Percentiles rank a stretch among this genome's conserved stretches.
phyloP scores from a whole-genome alignment of 2,797 vertebrate genomes.

The Vireo griseus region DNA sequence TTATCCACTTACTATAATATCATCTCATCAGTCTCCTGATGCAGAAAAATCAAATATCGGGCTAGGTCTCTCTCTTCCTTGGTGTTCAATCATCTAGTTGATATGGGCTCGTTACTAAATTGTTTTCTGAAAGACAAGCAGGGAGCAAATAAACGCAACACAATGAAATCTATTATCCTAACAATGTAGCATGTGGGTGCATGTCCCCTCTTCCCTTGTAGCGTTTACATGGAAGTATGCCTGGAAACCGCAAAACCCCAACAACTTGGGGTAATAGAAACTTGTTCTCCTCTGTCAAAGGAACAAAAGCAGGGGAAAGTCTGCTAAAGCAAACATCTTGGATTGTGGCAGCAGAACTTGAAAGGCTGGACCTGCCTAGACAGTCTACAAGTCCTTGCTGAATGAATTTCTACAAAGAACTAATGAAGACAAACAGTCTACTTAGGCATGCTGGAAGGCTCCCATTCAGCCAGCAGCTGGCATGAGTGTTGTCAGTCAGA shows the following conservation, averaged over 20 bases:
- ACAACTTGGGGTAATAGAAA: not conserved
- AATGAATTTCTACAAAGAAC: slow-evolving; percentile 51
- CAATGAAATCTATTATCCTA: not conserved
- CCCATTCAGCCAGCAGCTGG: slow-evolving; percentile 68
- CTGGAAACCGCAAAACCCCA: not conserved
- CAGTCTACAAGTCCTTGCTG: slow-evolving; percentile 1
- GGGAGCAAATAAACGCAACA: not conserved
- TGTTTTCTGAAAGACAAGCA: not conserved
- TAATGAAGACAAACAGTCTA: slow-evolving; percentile 68
- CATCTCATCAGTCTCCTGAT: not conserved
- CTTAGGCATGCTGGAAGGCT: slow-evolving; percentile 55
- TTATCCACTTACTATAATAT: not conserved
- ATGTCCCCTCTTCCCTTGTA: not conserved
- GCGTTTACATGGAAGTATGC: not conserved
- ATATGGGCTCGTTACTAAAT: not conserved
- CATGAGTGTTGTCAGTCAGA: slow-evolving; percentile 45
- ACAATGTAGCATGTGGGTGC: not conserved
- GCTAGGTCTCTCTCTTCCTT: not conserved
- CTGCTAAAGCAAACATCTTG: not conserved
- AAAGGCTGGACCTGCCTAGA: slow-evolving; percentile 14
- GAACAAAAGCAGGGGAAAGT: not conserved
- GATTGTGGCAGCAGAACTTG: not conserved
- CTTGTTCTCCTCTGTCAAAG: not conserved
- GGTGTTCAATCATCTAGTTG: not conserved
- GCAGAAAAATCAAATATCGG: not conserved